Evolutionary conservation across 2,888 invertebrate species (phyloP).

Genomic region (Panzeria rudis): DNA sequence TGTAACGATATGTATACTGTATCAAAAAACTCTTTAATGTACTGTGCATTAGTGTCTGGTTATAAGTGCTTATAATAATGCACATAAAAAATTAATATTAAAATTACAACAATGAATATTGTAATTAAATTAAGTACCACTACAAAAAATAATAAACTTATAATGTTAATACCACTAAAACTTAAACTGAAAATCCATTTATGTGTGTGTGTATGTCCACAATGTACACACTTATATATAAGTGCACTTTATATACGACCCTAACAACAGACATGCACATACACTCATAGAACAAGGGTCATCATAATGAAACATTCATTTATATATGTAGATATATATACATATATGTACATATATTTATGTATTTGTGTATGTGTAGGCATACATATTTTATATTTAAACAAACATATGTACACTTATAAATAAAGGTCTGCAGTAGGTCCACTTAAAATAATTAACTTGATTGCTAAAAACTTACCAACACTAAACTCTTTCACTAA

Average conservation of each 20-base stretch:
- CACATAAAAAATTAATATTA: not conserved
- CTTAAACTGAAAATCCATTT: conserved; percentile 36
- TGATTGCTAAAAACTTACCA: conserved; percentile 69
- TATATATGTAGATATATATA: not conserved
- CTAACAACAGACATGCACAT: not conserved
- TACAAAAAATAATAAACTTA: conserved; percentile 44
- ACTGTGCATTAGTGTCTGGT: not conserved
- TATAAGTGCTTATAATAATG: not conserved
- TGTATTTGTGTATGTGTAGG: not conserved
- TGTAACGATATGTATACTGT: too few species aligned
- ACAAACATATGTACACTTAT: not conserved
- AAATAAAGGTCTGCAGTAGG: conserved; percentile 35
- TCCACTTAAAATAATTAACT: conserved; percentile 70
- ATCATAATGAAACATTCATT: conserved; percentile 18
- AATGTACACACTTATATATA: conserved; percentile 2
- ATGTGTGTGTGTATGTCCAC: not conserved
- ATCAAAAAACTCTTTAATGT: not conserved
- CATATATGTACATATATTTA: not conserved
- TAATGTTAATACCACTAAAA: conserved; percentile 36
- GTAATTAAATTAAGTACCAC: conserved; percentile 65
- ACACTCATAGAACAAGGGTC: not conserved
- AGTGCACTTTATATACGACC: not conserved
- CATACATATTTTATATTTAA: not conserved
- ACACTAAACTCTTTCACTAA: conserved; percentile 50
- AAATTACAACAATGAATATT: conserved; percentile 52